Evolutionary conservation across 2,888 invertebrate genomes (phyloP).

Genomic region (Blomia tropicalis): DNA sequence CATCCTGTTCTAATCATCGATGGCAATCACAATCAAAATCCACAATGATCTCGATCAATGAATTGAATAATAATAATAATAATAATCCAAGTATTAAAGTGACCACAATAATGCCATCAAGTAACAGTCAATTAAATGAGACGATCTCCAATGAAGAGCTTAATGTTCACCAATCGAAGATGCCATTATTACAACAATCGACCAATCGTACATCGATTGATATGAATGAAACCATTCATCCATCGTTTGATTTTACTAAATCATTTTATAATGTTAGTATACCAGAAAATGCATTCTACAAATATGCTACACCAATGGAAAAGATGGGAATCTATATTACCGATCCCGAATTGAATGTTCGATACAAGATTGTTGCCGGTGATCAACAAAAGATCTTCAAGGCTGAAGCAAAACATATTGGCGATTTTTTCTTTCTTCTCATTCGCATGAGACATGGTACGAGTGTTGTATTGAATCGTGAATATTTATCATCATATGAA

Average conservation of each 20-base stretch:
- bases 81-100: no score
- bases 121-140: not conserved
- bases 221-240: no score
- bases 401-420: slow-evolving; percentile 66
- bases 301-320: slow-evolving; percentile 53
- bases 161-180: not conserved
- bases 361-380: slow-evolving; percentile 69
- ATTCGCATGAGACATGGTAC: slow-evolving; percentile 72
- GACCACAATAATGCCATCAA: not conserved
- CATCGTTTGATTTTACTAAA: slow-evolving; percentile 49
- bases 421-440: slow-evolving; percentile 83
- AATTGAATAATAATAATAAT: not conserved
- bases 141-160: not conserved
- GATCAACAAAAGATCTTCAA: slow-evolving; percentile 81
- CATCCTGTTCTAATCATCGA: no score
- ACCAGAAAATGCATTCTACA: slow-evolving; percentile 77
- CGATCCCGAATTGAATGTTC: slow-evolving; percentile 41
- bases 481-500: slow-evolving; percentile 65
- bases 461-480: slow-evolving; percentile 76
- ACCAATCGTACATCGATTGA: no score
- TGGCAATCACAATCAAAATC: not conserved
- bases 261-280: slow-evolving; percentile 69
- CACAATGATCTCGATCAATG: not conserved
- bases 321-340: slow-evolving; percentile 60
- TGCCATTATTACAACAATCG: no score